Percentiles rank a stretch among this genome's conserved stretches.
Evolutionary conservation across 1,140 invertebrate species (phyloP).

Genomic region (Leucophenga varia): DNA sequence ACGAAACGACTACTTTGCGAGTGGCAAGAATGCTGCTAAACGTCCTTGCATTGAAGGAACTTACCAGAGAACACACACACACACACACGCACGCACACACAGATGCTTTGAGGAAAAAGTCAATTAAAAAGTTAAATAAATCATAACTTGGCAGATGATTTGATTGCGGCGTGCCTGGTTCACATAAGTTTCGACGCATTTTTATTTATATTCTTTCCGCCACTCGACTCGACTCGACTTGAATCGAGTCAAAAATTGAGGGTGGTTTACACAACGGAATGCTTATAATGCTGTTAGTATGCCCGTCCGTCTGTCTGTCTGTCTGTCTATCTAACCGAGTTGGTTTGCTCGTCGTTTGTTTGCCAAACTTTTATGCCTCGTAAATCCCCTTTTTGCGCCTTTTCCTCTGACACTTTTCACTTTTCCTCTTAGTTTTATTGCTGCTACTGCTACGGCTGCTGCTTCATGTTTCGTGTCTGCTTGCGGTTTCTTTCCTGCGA

Average conservation of each 20-base stretch:
- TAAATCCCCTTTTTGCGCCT: conserved; percentile 6
- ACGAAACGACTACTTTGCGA: conserved; percentile 5
- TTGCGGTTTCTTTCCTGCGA: conserved; percentile 31
- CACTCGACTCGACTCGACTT: background rate
- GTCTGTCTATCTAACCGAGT: background rate
- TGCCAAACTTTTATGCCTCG: conserved; percentile 7
- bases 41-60: background rate
- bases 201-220: conserved; percentile 5
- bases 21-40: conserved; percentile 5
- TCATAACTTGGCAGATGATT: conserved; percentile 55
- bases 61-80: background rate
- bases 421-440: too few species aligned
- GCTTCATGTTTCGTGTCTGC: too few species aligned
- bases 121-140: conserved; percentile 57
- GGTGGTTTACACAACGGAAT: background rate
- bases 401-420: conserved; percentile 25
- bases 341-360: too few species aligned
- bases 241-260: background rate
- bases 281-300: background rate
- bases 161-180: conserved; percentile 51
- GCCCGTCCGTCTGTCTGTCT: background rate
- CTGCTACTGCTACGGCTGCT: too few species aligned
- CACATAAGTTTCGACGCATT: background rate
- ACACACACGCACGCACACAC: conserved; percentile 1
- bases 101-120: conserved; percentile 51